Base-by-base conservation (phyloP, 2,113 vertebrate species). In the Oreocharis arfaki region DNA sequence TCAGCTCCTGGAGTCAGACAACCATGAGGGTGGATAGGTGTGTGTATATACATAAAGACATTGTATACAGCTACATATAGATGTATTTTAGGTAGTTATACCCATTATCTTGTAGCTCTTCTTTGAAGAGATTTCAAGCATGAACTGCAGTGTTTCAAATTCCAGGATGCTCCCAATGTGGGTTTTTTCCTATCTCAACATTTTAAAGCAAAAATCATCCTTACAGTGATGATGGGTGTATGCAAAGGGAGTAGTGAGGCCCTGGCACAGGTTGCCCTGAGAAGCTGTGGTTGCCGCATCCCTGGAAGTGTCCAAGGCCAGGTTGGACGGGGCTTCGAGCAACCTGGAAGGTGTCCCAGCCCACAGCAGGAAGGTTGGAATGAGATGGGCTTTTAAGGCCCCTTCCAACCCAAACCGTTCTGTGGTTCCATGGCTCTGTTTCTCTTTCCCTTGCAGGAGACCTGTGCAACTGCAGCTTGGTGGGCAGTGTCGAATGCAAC, bases 391-490 rank as follows among this genome's bases (percentile, higher is more conserved):
- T 52, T 52, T 65, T 37, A 17, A 39, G 6, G 3, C 55, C n/a
- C 28, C 39, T 41, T 41, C 24, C 46, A 32, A 2, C 21, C 39
- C 78, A 18, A 26, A 4, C 19, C 53, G 32, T 3, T 35, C 8
- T 9, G 42, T 23, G 24, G 3, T 2, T 19, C 68, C 81, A 35
- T 61, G 30, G 6, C 59, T 33, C 9, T 35, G 24, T 69, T 69
- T 94, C 70, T 64, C 32, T 95, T 69, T 95, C 47, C 60, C 39
- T 96, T 89, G 60, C 95, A 98, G 98, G 97, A 26, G 61, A 94
- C n/a, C 39, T 69, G 10, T 98, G 98, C 93, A 98, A 98, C 92
- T 98, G 98, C 97, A 98, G 98, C n/a, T 44, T 23, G 1, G 35
- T 85, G 24, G 98, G 98, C 57, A 98, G 97, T 24, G 3, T 61